Conservation (phyloP, 2,113 vertebrate species). For the Donacobius atricapilla region DNA sequence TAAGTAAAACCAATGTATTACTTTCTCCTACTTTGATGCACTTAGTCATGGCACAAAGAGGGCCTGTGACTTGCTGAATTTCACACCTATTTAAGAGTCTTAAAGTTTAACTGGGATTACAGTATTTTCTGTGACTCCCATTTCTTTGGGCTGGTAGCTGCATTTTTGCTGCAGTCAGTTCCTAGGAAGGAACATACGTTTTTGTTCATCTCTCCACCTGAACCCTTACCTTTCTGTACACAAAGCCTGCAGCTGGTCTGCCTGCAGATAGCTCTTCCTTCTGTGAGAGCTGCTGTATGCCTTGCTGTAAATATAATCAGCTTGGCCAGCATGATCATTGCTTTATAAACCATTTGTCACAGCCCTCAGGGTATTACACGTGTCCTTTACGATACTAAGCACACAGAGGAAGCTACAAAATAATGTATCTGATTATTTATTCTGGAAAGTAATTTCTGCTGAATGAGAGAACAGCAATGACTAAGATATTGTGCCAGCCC, state of each 20-base stretch:
- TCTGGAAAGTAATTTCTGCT: neutral
- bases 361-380: neutral
- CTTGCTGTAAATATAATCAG: neutral
- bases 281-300: neutral
- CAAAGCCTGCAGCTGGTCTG: neutral
- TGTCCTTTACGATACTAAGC: neutral
- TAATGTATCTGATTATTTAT: slow-evolving; percentile 3
- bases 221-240: neutral
- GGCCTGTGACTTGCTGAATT: neutral
- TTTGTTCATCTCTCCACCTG: neutral
- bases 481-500: neutral
- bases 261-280: neutral
- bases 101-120: neutral
- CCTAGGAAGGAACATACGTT: neutral
- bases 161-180: neutral
- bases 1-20: neutral
- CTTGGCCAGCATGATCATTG: neutral
- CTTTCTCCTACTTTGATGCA: neutral
- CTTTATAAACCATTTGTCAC: neutral
- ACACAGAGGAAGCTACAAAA: neutral
- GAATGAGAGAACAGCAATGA: neutral
- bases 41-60: neutral
- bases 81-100: neutral
- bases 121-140: neutral
- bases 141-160: neutral